Base-by-base conservation (phyloP, 2,888 invertebrate genomes). In the Watsonalla cultraria region DNA sequence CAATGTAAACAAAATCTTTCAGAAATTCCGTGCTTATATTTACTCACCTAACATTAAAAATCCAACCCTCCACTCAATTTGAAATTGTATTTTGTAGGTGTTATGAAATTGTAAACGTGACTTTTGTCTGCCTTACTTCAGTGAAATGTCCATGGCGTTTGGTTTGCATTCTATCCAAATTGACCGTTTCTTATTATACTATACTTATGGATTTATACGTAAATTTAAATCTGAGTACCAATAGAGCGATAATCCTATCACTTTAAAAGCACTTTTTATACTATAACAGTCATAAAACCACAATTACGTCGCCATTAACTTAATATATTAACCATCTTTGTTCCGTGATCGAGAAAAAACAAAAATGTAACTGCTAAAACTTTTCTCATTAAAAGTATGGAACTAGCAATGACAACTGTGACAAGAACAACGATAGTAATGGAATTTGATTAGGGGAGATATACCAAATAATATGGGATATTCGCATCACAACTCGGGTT, bases 1-100 rank as follows among this genome's bases (percentile, higher is more conserved):
- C 62, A 70, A 72, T 70, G 65, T 67, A 70, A 77, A 78, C 70
- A 77, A 77, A 81, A 80, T 78, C 71, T 64, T 58, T 71, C 67
- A 7, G 8, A 34, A 48, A 9, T 48, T 48, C 7, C 35, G 7
- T 7, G 37, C 8, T 7, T 37, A 8, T 37, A 37, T 37, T 37
- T 37, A 37, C 37, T 37, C 7, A 7, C 7, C 37, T 8, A 37
- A 7, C 7, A 37, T 37, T 7, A 37, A 37, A 37, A 7, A 37
- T 8, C 8, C 7, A 8, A 7, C 7, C 37, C 8, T 37, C 8
- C 37, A 37, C 7, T 7, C 37, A 37, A 7, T 37, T 37, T 37
- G 37, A 37, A 37, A 37, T 8, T 37, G 37, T 7, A 37, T 37
- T 7, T 37, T 37, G 37, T 7, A 24, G 24, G n/a, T 47, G 7